phyloP scores from a whole-genome alignment of 2,797 vertebrate species.

The Ptychobarbus kaznakovi region DNA sequence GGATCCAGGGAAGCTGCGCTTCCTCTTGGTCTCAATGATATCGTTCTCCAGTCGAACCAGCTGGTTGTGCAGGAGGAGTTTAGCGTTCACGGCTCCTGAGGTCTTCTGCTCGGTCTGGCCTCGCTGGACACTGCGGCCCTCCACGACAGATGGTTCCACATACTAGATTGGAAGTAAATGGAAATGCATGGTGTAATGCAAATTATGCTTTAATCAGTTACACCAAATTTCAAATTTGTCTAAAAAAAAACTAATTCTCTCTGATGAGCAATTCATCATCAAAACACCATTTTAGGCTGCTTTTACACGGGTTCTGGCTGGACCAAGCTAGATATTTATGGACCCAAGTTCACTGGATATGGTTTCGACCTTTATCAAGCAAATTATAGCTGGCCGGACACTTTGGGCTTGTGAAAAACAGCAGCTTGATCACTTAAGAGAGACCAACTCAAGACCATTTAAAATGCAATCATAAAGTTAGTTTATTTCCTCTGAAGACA shows the following conservation, averaged over 20 bases:
- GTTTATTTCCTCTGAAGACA: not conserved
- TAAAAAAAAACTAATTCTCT: not conserved
- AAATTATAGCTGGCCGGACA: not conserved
- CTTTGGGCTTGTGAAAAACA: not conserved
- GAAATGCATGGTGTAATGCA: not conserved
- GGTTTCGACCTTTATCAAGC: not conserved
- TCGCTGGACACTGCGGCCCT: conserved; percentile 38
- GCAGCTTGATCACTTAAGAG: not conserved
- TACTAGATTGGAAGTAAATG: conserved; percentile 59
- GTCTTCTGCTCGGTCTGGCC: conserved; percentile 71
- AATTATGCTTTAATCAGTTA: not conserved
- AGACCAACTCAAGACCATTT: not conserved
- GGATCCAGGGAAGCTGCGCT: conserved; percentile 88
- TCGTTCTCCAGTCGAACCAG: conserved; percentile 86
- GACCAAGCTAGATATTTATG: not conserved
- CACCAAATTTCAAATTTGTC: not conserved
- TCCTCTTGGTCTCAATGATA: conserved; percentile 89
- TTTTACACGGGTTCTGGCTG: not conserved
- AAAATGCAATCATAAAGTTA: not conserved
- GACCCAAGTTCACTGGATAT: not conserved
- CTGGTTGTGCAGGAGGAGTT: conserved; percentile 79
- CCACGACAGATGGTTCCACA: conserved; percentile 61
- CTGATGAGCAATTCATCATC: not conserved
- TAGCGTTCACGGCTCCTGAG: conserved; percentile 71
- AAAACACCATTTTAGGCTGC: not conserved